Evolutionary conservation across 1,140 invertebrate species (phyloP).

Genomic region (Drosophila saltans): DNA sequence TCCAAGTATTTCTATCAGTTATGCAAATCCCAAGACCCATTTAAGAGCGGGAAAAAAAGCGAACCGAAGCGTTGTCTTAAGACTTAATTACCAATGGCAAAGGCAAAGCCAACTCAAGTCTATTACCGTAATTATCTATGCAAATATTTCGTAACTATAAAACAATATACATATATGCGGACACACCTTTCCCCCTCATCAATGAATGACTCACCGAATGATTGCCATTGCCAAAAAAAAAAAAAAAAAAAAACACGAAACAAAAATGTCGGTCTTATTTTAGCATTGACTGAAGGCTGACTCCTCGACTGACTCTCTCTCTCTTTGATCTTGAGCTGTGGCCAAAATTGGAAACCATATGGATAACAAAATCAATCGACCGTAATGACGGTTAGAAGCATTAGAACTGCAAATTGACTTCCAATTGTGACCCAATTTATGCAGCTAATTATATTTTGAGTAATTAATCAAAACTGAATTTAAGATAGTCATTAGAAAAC

Average conservation of each 20-base stretch:
- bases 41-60: neutral
- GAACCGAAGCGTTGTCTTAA: neutral
- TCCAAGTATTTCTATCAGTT: neutral
- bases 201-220: slow-evolving; percentile 14
- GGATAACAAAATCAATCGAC: slow-evolving; percentile 47
- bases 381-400: slow-evolving; percentile 58
- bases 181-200: slow-evolving; percentile 3
- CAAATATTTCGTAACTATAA: slow-evolving; percentile 14
- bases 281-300: slow-evolving; percentile 58
- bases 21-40: slow-evolving; percentile 11
- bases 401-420: slow-evolving; percentile 66
- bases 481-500: slow-evolving; percentile 32
- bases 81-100: slow-evolving; percentile 17
- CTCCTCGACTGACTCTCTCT: neutral
- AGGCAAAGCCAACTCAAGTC: slow-evolving; percentile 5
- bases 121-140: slow-evolving; percentile 21
- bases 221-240: slow-evolving; percentile 1
- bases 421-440: slow-evolving; percentile 40
- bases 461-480: slow-evolving; percentile 45
- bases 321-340: slow-evolving; percentile 45
- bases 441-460: slow-evolving; percentile 43
- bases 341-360: slow-evolving; percentile 23
- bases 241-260: neutral
- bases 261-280: slow-evolving; percentile 27
- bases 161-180: neutral